Conservation (phyloP, 2,888 invertebrate species). For the Sialis lutaria region DNA sequence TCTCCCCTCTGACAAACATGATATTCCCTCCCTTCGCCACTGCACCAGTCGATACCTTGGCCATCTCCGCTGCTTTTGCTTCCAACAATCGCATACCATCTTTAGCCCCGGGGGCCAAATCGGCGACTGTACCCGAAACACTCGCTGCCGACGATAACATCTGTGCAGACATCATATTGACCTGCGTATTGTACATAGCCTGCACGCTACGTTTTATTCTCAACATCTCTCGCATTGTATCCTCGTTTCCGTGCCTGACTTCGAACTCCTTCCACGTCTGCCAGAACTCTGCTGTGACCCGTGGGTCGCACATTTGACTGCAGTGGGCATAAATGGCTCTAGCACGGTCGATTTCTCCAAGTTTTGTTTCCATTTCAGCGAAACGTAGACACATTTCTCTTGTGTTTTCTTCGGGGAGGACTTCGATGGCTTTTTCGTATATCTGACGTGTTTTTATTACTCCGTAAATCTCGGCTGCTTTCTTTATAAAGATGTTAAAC, state of each 20-base stretch:
- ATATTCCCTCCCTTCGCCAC: conserved; percentile 34
- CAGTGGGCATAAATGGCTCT: conserved; percentile 95
- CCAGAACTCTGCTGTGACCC: conserved; percentile 93
- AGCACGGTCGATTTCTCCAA: conserved; percentile 96
- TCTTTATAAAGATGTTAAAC: conserved; percentile 96
- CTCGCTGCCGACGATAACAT: conserved; percentile 68
- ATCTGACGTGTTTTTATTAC: conserved; percentile 93
- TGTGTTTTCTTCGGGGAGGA: conserved; percentile 74
- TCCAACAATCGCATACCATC: conserved; percentile 83
- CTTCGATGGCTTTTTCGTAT: conserved; percentile 95
- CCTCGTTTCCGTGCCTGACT: conserved; percentile 96
- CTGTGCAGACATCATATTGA: conserved; percentile 97
- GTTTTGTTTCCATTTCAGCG: conserved; percentile 93
- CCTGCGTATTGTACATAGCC: conserved; percentile 94
- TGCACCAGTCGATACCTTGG: conserved; percentile 21
- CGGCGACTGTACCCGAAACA: conserved; percentile 48
- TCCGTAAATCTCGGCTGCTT: conserved; percentile 95
- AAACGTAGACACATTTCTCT: conserved; percentile 93
- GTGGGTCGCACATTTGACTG: conserved; percentile 97
- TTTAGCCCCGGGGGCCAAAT: conserved; percentile 55
- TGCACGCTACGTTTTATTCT: conserved; percentile 94
- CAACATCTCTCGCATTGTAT: conserved; percentile 97
- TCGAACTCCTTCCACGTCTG: conserved; percentile 99
- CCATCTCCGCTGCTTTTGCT: conserved; percentile 61
- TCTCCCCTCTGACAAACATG: conserved; percentile 76